These are phyloP conservation scores for Rhopalosiphum nymphaeae DNA, from an alignment of 2,888 invertebrate species.

Conservation along the genomic window DNA sequence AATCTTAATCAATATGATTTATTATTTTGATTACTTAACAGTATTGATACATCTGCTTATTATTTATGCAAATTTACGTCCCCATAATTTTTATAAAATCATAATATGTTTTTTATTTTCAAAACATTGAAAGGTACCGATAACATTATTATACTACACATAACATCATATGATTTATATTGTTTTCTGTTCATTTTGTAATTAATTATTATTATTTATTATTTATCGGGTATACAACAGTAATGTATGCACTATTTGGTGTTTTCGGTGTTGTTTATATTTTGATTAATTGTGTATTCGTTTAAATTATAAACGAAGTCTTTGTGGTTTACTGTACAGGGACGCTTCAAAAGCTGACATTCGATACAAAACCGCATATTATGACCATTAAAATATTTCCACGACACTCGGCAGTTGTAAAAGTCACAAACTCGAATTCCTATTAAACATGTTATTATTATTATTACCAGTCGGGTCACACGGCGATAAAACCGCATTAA, in stretches of 20 bases:
- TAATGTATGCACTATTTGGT: not conserved
- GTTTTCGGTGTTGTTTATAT: not conserved
- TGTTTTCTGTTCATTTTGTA: not conserved
- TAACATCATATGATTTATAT: not conserved
- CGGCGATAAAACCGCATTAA: slow-evolving; percentile 57
- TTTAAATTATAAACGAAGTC: not conserved
- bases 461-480: slow-evolving; percentile 37
- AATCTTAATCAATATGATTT: not conserved
- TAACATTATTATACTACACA: not conserved
- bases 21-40: not conserved
- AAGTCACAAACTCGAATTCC: slow-evolving; percentile 32
- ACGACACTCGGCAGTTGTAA: not conserved
- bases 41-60: not conserved
- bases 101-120: not conserved
- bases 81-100: not conserved
- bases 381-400: not conserved
- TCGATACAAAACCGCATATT: not conserved
- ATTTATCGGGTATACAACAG: not conserved
- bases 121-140: not conserved
- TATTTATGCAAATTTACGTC: not conserved
- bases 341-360: not conserved
- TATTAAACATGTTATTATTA: slow-evolving; percentile 4
- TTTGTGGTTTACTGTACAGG: not conserved
- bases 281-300: not conserved
- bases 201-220: not conserved